Evolutionary conservation across 2,797 vertebrate genomes (phyloP).

Genomic region (Anguilla megastoma): DNA sequence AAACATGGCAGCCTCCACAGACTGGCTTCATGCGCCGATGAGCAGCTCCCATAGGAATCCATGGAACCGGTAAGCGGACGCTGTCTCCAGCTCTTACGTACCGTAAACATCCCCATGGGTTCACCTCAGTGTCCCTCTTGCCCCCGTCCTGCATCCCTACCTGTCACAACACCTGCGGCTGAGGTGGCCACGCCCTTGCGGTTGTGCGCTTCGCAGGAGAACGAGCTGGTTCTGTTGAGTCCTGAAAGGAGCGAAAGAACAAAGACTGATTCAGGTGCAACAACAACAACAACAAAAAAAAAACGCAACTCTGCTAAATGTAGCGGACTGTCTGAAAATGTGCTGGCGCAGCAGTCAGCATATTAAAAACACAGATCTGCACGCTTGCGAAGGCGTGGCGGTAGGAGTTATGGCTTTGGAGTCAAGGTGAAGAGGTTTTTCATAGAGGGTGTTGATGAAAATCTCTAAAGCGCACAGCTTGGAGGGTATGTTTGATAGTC

Average conservation of each 20-base stretch:
- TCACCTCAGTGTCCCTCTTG: neutral
- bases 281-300: slow-evolving; percentile 14
- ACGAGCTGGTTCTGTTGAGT: slow-evolving; percentile 81
- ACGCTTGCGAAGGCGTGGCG: neutral
- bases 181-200: slow-evolving; percentile 85
- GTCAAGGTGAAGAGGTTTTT: neutral
- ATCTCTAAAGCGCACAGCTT: neutral
- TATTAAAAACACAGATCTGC: neutral
- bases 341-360: neutral
- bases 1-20: too few species aligned
- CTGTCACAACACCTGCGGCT: slow-evolving; percentile 78
- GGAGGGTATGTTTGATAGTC: neutral
- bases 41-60: neutral
- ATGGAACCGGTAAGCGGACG: neutral
- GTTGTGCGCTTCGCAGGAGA: slow-evolving; percentile 89
- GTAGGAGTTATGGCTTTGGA: neutral
- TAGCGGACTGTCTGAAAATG: neutral
- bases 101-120: neutral
- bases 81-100: too few species aligned
- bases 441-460: neutral
- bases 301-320: slow-evolving; percentile 24
- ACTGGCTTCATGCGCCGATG: too few species aligned
- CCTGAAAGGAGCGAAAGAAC: slow-evolving; percentile 60
- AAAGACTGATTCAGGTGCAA: neutral
- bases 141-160: slow-evolving; percentile 57